Conservation (phyloP, 64 coral and sea anemone genomes). For the Actinia tenebrosa region DNA sequence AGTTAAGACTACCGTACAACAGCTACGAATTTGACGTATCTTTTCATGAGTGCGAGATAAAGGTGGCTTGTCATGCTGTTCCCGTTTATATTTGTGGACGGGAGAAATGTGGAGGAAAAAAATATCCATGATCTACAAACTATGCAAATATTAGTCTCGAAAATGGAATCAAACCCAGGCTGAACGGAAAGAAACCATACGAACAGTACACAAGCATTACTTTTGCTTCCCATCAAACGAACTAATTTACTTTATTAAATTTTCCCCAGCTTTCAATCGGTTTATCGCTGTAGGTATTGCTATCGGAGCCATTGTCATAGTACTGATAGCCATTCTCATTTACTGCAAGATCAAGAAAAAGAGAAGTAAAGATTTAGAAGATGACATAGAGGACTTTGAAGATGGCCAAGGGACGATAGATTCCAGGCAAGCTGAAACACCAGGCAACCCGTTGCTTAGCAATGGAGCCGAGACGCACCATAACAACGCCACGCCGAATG, state of each 20-base stretch:
- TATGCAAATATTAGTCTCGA: neutral
- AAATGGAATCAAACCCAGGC: no score
- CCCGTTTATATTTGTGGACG: no score
- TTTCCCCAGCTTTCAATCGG: conserved; percentile 18
- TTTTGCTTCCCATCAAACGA: no score
- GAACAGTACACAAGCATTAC: no score
- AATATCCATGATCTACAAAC: neutral
- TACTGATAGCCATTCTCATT: conserved; percentile 2
- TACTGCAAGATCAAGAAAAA: conserved; percentile 39
- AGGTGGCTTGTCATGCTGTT: no score
- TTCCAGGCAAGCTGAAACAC: neutral
- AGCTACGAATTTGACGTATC: no score
- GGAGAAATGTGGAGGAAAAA: no score
- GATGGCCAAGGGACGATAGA: neutral
- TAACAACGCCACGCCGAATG: neutral
- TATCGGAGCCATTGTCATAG: conserved; percentile 17
- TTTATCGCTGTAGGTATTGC: conserved; percentile 24
- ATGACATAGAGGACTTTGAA: neutral
- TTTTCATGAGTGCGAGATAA: no score
- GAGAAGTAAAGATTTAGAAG: conserved; percentile 7
- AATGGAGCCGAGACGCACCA: neutral
- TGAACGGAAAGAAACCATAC: no score
- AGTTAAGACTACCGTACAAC: no score
- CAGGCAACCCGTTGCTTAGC: conserved; percentile 8
- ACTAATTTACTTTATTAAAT: neutral